These are phyloP conservation scores for Ceryle rudis DNA, from an alignment of 2,797 vertebrate species.

Conservation along the genomic window DNA sequence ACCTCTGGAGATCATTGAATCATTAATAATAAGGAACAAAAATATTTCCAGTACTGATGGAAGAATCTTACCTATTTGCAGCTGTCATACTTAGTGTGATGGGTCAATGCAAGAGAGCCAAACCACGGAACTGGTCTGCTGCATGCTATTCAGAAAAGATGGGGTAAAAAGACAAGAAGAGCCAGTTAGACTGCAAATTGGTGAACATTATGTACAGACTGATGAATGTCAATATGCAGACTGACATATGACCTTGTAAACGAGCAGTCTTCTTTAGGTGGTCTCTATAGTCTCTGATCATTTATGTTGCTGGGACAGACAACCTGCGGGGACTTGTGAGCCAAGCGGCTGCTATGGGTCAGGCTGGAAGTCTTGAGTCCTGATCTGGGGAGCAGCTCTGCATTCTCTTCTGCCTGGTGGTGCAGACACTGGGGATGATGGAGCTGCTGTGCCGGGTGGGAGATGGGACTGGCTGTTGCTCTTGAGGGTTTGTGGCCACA, in stretches of 20 bases:
- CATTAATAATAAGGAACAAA: neutral
- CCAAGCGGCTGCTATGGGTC: neutral
- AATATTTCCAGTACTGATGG: neutral
- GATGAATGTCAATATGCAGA: neutral
- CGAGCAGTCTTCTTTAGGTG: accelerated
- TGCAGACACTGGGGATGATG: accelerated
- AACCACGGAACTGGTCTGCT: neutral
- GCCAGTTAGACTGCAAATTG: neutral
- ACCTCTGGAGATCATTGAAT: too few species aligned
- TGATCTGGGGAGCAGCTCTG: neutral
- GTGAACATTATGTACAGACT: neutral
- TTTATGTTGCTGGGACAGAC: neutral
- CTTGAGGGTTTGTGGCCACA: neutral
- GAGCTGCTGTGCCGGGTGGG: accelerated
- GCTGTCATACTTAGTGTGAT: neutral
- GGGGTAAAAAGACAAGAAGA: accelerated
- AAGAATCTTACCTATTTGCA: neutral
- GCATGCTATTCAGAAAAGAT: neutral
- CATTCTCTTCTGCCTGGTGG: neutral
- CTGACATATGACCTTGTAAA: neutral
- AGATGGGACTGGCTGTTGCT: neutral
- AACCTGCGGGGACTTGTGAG: neutral
- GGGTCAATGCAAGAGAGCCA: neutral
- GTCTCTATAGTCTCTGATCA: too few species aligned
- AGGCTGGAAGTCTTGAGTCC: neutral